These are phyloP conservation scores for Aphelenchoides bicaudatus DNA, from an alignment of 2,888 invertebrate species.

Conservation along the genomic window DNA sequence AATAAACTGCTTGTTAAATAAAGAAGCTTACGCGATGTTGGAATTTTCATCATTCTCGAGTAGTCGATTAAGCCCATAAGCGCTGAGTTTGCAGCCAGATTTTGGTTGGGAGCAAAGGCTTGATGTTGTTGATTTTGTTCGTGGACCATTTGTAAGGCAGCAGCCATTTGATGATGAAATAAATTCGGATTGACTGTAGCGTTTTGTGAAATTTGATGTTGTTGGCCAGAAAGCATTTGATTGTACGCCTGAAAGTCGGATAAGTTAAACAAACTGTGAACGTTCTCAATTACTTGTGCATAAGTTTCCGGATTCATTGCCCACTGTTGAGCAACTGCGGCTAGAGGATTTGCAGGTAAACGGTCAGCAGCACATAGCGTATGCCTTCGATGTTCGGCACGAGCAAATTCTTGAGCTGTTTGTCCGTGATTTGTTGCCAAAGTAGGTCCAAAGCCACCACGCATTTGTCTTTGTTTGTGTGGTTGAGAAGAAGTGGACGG, in stretches of 20 bases:
- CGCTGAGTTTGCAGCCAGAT: constrained; percentile 10
- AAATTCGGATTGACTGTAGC: constrained; percentile 19
- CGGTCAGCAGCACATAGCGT: constrained; percentile 50
- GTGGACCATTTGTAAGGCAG: constrained; percentile 16
- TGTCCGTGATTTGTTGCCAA: not conserved
- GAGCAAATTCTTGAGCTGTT: constrained; percentile 15
- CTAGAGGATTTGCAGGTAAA: constrained; percentile 33
- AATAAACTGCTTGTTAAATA: not conserved
- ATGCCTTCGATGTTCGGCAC: constrained; percentile 39
- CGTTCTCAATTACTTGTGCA: not conserved
- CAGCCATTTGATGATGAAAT: constrained; percentile 22
- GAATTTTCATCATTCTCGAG: constrained; percentile 34
- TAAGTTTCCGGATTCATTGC: constrained; percentile 9
- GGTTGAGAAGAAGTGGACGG: not conserved
- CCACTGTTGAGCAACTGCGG: constrained; percentile 32
- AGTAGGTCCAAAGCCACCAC: not conserved
- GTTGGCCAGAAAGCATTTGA: constrained; percentile 13
- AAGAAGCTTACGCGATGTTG: constrained; percentile 29
- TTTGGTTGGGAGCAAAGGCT: constrained; percentile 14
- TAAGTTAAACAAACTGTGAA: no score
- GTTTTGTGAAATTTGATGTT: constrained; percentile 27
- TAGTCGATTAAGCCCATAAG: constrained; percentile 32
- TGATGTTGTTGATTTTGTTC: constrained; percentile 24
- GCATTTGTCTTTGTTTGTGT: constrained; percentile 3
- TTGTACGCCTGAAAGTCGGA: not conserved